Base-by-base conservation (phyloP, 2,113 vertebrate genomes). In the Caretta caretta region DNA sequence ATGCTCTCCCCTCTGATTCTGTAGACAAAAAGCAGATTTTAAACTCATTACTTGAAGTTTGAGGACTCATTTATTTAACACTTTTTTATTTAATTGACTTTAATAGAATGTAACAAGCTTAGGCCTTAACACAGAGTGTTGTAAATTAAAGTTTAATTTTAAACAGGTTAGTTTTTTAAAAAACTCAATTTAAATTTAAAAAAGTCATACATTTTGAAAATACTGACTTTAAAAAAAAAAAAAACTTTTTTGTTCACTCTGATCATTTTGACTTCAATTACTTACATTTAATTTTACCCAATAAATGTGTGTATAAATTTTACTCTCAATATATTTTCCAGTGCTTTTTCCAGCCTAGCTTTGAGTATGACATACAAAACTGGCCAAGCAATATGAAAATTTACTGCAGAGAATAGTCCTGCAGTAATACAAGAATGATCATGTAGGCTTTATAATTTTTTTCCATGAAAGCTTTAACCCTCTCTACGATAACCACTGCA, bases 401-500 rank as follows among this genome's bases (percentile, higher is more conserved):
- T 59, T 91, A 38, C 42, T 79, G 22, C 25, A 93, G 57, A 25
- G 88, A 89, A 83, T 38, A 76, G 78, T 80, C 65, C 88, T 78
- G 12, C 8, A 50, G 65, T 5, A 24, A 5, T 17, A 59, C 86
- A 90, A 88, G 16, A n/a, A 87, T 5, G 1, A 95, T 79, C 49
- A 42, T 42, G 42, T 42, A 42, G 6, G 29, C 9, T 85, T 29
- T 42, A 75, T 76, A 50, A n/a, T 11, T 72, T 72, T 59, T 57
- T 62, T 20, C 35, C 35, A 20, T 72, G 38, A 62, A 57, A 84
- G 86, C 49, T 19, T 48, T 80, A 24, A 25, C 9, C 6, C 29
- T 53, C n/a, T 65, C 14, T 53, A 1, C n/a, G 9, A 80, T 0
- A 1, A 14, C 5, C 31, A 69, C 80, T 84, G 50, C 6, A 0